These are phyloP conservation scores for Strigamia transsilvanica DNA, from an alignment of 2,888 invertebrate genomes.

Conservation along the genomic window DNA sequence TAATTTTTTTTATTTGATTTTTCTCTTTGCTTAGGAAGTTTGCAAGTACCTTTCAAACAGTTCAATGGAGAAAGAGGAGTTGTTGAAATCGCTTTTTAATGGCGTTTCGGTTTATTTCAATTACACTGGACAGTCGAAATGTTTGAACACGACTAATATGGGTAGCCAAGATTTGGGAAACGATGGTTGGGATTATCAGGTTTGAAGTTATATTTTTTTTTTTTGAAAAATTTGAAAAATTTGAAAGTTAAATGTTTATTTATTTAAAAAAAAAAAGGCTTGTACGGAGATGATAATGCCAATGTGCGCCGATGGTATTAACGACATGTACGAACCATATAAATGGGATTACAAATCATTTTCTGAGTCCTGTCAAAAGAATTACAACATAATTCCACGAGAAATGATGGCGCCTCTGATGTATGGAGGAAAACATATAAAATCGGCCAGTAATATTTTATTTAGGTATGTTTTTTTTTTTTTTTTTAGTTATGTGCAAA, in stretches of 20 bases:
- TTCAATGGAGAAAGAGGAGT: constrained; percentile 66
- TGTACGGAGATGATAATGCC: constrained; percentile 99
- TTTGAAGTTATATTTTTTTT: constrained; percentile 60
- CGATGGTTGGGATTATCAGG: constrained; percentile 84
- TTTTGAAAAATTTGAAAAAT: neutral
- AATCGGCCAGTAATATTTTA: constrained; percentile 70
- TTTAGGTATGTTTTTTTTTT: constrained; percentile 64
- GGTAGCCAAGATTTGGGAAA: constrained; percentile 72
- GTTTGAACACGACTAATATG: constrained; percentile 72
- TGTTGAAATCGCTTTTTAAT: constrained; percentile 72
- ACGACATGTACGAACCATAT: constrained; percentile 83
- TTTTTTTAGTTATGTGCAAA: neutral
- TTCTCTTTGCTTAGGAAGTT: constrained; percentile 64
- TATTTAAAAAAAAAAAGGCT: constrained; percentile 68
- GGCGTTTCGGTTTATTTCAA: constrained; percentile 82
- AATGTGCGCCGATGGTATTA: constrained; percentile 78
- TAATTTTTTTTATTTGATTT: constrained; percentile 55
- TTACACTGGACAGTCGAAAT: constrained; percentile 76
- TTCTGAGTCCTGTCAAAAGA: constrained; percentile 74
- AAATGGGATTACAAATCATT: constrained; percentile 77
- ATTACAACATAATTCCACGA: constrained; percentile 72
- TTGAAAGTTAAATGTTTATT: neutral
- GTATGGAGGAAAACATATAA: constrained; percentile 82
- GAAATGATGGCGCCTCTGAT: constrained; percentile 74
- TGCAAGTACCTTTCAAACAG: constrained; percentile 67